These are phyloP conservation scores for Drosophila pseudotalamancana DNA, from an alignment of 2,888 invertebrate species.

Conservation along the genomic window DNA sequence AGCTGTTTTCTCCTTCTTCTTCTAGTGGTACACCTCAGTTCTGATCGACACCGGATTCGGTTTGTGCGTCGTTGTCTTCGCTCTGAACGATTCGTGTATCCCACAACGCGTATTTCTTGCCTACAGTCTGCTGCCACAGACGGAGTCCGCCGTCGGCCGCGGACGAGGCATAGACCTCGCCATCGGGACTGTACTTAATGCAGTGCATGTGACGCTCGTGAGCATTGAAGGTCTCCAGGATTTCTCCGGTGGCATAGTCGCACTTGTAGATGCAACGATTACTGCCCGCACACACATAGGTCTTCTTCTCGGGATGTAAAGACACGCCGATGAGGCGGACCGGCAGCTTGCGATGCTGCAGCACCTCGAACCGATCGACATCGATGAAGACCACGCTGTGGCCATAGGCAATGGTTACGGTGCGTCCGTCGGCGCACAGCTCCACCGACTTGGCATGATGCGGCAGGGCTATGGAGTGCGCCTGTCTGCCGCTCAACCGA, in stretches of 20 bases:
- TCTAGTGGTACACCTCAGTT: too few relatives aligned
- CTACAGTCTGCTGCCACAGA: slow-evolving; percentile 96
- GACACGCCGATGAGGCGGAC: slow-evolving; percentile 94
- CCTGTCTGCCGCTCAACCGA: slow-evolving; percentile 88
- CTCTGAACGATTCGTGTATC: slow-evolving; percentile 85
- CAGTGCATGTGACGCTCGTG: slow-evolving; percentile 97
- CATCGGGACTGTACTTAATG: slow-evolving; percentile 96
- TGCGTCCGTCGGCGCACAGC: slow-evolving; percentile 93
- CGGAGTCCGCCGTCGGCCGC: slow-evolving; percentile 97
- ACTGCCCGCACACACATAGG: slow-evolving; percentile 96
- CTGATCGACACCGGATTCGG: not conserved
- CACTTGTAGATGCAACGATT: slow-evolving; percentile 97
- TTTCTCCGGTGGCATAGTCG: slow-evolving; percentile 93
- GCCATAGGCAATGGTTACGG: slow-evolving; percentile 92
- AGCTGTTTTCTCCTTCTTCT: not conserved
- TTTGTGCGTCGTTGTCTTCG: not conserved
- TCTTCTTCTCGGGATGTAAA: slow-evolving; percentile 92
- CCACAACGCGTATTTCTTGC: slow-evolving; percentile 95
- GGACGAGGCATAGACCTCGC: slow-evolving; percentile 96
- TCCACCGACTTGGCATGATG: slow-evolving; percentile 93
- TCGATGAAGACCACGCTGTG: slow-evolving; percentile 87
- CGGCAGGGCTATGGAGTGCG: slow-evolving; percentile 91
- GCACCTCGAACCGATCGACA: slow-evolving; percentile 89
- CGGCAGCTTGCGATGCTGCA: slow-evolving; percentile 92
- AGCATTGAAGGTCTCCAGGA: slow-evolving; percentile 96